Evolutionary conservation across 92 coral and sea anemone species (phyloP).

Genomic region (Epizoanthus scotinus): DNA sequence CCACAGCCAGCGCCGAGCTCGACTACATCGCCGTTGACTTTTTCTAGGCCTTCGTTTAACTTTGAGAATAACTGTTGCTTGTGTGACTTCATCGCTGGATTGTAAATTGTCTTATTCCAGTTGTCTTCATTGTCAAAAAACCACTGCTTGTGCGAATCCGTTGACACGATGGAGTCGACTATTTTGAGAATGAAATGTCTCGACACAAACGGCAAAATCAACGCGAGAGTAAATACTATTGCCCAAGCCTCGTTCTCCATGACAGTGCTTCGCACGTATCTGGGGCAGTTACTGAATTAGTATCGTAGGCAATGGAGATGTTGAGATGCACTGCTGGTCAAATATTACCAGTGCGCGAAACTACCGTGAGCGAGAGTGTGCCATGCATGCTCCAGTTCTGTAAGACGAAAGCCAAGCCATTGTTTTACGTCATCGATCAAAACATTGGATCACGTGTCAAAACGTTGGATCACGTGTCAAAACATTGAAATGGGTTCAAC

Average conservation of each 20-base stretch:
- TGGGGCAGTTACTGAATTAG: background rate
- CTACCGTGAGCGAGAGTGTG: too few relatives aligned
- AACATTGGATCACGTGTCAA: too few relatives aligned
- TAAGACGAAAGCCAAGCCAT: too few relatives aligned
- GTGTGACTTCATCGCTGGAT: slow-evolving; percentile 22
- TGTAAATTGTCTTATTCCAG: slow-evolving; percentile 1
- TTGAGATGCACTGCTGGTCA: background rate
- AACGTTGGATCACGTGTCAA: too few relatives aligned
- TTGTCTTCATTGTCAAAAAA: slow-evolving; percentile 19
- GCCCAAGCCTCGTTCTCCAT: background rate
- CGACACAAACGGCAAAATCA: background rate
- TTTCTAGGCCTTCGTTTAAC: slow-evolving; percentile 38
- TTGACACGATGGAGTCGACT: slow-evolving; percentile 5
- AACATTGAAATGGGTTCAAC: too few relatives aligned
- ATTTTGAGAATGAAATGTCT: slow-evolving; percentile 18
- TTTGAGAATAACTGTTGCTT: slow-evolving; percentile 40
- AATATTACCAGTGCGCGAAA: too few relatives aligned
- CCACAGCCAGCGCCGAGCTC: slow-evolving; percentile 82
- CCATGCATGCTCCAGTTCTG: too few relatives aligned
- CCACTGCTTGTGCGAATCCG: slow-evolving; percentile 28
- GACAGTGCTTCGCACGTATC: too few relatives aligned
- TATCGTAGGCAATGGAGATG: background rate
- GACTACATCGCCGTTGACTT: slow-evolving; percentile 59
- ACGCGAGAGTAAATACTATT: background rate
- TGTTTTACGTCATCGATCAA: too few relatives aligned